Evolutionary conservation across 2,797 vertebrate genomes (phyloP), one percentile per base, ranked within the genome.

Genomic region (Neosilurus mollespiculum): DNA sequence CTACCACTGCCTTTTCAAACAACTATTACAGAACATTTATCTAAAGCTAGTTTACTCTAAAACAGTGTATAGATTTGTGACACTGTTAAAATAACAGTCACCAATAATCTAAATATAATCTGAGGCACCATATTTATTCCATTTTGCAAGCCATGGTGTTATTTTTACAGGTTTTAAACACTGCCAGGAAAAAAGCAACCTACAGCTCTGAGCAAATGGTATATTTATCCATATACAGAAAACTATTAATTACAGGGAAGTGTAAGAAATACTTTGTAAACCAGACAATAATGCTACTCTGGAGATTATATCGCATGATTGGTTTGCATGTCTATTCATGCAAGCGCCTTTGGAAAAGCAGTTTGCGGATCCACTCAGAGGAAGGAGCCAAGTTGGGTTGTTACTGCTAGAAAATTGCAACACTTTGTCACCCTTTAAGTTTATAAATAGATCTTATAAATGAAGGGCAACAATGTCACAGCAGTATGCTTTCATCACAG

Each of bases 111-210:
- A 79, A 64, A 65, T 79, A 79, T 79, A 53, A 71, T 72, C 37
- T 16, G n/a, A 65, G 43, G 43, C 61, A 65, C 61, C 43, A 51
- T 65, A 65, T 53, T 30, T 65, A 65, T 65, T 65, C 16, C 30
- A n/a, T 43, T 77, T 77, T 77, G 10, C 20, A 59, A 76, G 16
- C 22, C 67, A n/a, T 72, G 20, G 75, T 78, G 64, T 69, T 56
- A 66, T 58, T 77, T 78, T 56, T 43, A 30, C 34, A 78, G 24
- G 7, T 30, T 70, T 30, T 71, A 3, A 83, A 79, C 82, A 78
- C 82, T 83, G 82, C 82, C 82, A 78, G 56, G 65, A 83, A 62
- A 62, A 80, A n/a, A 80, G 78, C 65, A 78, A 83, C 20, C 37
- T 61, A 78, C 73, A 78, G 81, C 82, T 26, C 82, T 78, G 30